Evolutionary conservation across 2,797 vertebrate species (phyloP), one percentile per base, ranked within the genome.

Genomic region (Chelonia mydas): DNA sequence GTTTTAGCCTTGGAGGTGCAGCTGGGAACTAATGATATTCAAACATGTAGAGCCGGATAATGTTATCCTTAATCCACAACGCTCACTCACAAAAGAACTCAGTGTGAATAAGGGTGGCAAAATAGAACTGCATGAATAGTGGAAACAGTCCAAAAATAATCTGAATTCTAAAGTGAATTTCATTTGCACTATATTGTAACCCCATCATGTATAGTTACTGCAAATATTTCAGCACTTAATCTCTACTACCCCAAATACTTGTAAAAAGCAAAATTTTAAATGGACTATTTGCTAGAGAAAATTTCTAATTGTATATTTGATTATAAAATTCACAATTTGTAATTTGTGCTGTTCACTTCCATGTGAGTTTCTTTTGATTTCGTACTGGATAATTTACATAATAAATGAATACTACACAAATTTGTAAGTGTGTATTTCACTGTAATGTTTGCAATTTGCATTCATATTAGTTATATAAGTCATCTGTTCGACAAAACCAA

Each of bases 141-240:
- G n/a, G 19, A 83, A 59, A 51, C 45, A 80, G 25, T 25, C 54
- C 53, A 25, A 41, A 51, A 3, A 51, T 0, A 54, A 50, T 45
- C 83, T 86, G 25, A 53, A 54, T 31, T 28, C 61, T 53, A 94
- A 83, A 28, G 33, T 53, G 65, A 74, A 1, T 49, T 93, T 90
- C 53, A 80, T 53, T 57, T 81, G 6, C 49, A 86, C 27, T 76
- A 94, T 80, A 61, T 72, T 72, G 83, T 6, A 80, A 76, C 17
- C 41, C 41, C 51, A 49, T 85, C 87, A 90, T 27, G 74, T 2
- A 78, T 27, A 47, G 65, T 25, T 79, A 76, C 1, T 88, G 65
- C 45, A 96, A 95, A 65, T 88, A 80, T 27, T 86, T 76, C 31
- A 47, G 45, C 81, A 61, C 45, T 12, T 87, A 84, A 93, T 94